Evolutionary conservation across 2,888 invertebrate species (phyloP), one percentile per base, ranked within the genome.

Genomic region (Halocaridina rubra): DNA sequence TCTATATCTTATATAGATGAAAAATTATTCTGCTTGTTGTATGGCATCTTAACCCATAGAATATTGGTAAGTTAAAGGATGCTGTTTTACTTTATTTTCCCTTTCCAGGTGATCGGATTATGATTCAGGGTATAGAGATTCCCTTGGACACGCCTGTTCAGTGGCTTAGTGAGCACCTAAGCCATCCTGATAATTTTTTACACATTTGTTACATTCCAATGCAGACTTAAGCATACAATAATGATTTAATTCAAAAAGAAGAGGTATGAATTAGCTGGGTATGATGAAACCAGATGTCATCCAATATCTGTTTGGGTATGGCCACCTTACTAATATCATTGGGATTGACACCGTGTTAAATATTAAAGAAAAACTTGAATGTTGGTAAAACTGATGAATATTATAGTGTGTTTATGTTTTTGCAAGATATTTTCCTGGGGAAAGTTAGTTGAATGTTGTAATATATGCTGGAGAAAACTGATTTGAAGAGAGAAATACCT

Each of bases 101-200:
- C n/a, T n/a, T 53, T 75, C 3, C 69, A 85, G 88, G 81, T 61
- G 82, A 86, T 57, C 93, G 93, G 90, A 92, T 96, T 71, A 93
- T 95, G 89, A 96, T 96, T 30, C 99, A 99, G 91, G 99, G 99
- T 27, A 94, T 99, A 89, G 93, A 94, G 89, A 94, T 97, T 80
- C 96, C 98, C 2, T 90, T 93, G 87, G 96, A 98, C 88, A 96
- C 98, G 10, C 98, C 98, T 13, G 91, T 99, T 10, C 96, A 98
- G 90, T 99, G 99, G 98, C 94, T 99, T 91, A 97, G 98, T 27
- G 98, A 98, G 92, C 98, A 99, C 91, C 92, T 99, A 90, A 97
- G 98, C 91, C 98, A 98, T 92, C 98, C 99, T 0, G 99, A 99
- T 91, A 99, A 99, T 92, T 99, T 99, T 92, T 92, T 99, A 88